Percentiles rank a stretch among this genome's conserved stretches.
These are phyloP conservation scores for Gymnothorax javanicus DNA, from an alignment of 2,797 vertebrate genomes.

Conservation along the genomic window DNA sequence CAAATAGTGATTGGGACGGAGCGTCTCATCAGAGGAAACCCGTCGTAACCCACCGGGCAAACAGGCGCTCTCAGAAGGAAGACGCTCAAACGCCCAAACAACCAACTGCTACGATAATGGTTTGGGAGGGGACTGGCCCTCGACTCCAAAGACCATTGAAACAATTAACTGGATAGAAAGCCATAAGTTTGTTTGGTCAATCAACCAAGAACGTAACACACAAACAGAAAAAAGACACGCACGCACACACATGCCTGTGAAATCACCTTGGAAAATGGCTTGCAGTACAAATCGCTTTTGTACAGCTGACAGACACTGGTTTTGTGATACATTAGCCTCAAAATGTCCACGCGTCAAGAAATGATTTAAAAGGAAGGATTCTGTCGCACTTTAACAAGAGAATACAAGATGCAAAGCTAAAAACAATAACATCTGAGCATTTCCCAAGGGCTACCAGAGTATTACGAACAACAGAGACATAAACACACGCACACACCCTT, in stretches of 20 bases:
- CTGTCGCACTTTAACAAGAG: constrained; percentile 37
- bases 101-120: constrained; percentile 68
- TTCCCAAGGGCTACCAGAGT: constrained; percentile 75
- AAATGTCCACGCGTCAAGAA: constrained; percentile 51
- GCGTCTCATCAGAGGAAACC: constrained; percentile 63
- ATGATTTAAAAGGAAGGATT: constrained; percentile 15
- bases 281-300: constrained; percentile 61
- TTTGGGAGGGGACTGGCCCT: constrained; percentile 40
- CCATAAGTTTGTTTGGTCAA: constrained; percentile 90
- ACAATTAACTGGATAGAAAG: constrained; percentile 93
- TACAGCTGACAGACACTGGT: constrained; percentile 41
- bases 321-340: constrained; percentile 60
- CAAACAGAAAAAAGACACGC: constrained; percentile 34
- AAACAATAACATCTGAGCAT: constrained; percentile 60
- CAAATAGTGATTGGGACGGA: constrained; percentile 86
- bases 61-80: background rate
- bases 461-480: constrained; percentile 53
- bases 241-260: constrained; percentile 58
- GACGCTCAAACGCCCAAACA: constrained; percentile 48
- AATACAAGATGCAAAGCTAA: constrained; percentile 37
- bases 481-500: constrained; percentile 51
- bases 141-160: constrained; percentile 72
- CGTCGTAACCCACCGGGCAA: constrained; percentile 69
- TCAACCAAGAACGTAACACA: constrained; percentile 28
- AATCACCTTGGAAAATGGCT: constrained; percentile 53